Base-by-base conservation (phyloP, 2,113 vertebrate species). In the Tiliqua scincoides region DNA sequence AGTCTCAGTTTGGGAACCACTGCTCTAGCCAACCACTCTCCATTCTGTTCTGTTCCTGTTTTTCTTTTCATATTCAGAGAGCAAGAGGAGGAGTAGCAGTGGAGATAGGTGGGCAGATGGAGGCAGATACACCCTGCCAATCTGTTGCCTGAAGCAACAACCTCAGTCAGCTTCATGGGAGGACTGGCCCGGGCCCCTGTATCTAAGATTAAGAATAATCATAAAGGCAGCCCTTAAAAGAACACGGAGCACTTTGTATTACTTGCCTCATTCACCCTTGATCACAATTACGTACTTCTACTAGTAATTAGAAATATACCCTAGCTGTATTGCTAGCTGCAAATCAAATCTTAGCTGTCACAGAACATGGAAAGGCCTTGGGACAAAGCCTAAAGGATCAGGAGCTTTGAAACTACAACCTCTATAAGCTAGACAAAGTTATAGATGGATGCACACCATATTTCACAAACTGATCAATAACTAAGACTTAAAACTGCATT, bases 401-500 rank as follows among this genome's bases (percentile, higher is more conserved):
- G 61, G 30, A 63, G 59, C 18, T 73, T 30, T 20, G 27, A 70
- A 9, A 40, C 25, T 40, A 78, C 25, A 59, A 70, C 35, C 35
- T 63, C 32, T 74, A 54, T 80, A 81, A 88, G 37, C 52, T 81
- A 76, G 52, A 68, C 61, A 79, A 88, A 85, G 25, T n/a, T 82
- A 76, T 76, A 85, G 23, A 70, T 52, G 32, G 61, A 73, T 59
- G 14, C 54, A 59, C 37, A 71, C 57, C 57, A 62, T 72, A 77
- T 57, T 79, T 81, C 54, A 88, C 27, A 37, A 23, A 72, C n/a
- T 67, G 54, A 84, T 86, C 88, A 84, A 88, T 84, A 90, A 57
- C n/a, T 35, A 61, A 72, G 61, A 85, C 83, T 88, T 88, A 82
- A 88, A 54, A 71, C 25, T 84, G 65, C 79, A 83, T 88, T 82